Percentiles rank a stretch among this genome's conserved stretches.
Conservation (phyloP, 1,140 invertebrate species). For the Ceratina calcarata region DNA sequence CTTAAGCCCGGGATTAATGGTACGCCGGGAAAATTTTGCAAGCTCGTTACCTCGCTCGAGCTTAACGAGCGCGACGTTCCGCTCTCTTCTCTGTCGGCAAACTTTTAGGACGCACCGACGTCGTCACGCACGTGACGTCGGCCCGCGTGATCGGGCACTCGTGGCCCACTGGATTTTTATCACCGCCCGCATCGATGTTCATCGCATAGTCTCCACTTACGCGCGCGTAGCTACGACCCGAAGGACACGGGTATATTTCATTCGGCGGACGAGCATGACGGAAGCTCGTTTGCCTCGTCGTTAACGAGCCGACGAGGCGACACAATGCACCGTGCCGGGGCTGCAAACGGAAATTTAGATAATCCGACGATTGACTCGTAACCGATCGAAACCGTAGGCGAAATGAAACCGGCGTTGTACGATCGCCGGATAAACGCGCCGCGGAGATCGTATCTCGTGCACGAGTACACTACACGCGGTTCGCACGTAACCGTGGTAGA, state of each 20-base stretch:
- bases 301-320: slow-evolving; percentile 22
- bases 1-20: slow-evolving; percentile 33
- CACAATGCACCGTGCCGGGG: not conserved
- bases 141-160: slow-evolving; percentile 48
- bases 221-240: not conserved
- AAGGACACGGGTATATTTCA: slow-evolving; percentile 14
- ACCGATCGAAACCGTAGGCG: slow-evolving; percentile 11
- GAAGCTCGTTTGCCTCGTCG: slow-evolving; percentile 33
- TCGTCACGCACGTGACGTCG: slow-evolving; percentile 47
- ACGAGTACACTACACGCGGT: not conserved
- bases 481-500: not conserved
- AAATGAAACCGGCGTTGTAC: not conserved
- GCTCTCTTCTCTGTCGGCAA: slow-evolving; percentile 3
- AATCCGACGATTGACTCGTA: slow-evolving; percentile 10
- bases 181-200: slow-evolving; percentile 55
- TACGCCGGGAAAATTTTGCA: slow-evolving; percentile 36
- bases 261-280: slow-evolving; percentile 28
- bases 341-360: slow-evolving; percentile 35
- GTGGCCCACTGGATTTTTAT: slow-evolving; percentile 56
- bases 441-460: slow-evolving; percentile 15
- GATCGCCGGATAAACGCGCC: slow-evolving; percentile 11
- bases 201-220: not conserved
- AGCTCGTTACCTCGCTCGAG: slow-evolving; percentile 41
- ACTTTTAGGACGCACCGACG: slow-evolving; percentile 19
- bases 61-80: slow-evolving; percentile 39